Conservation (phyloP, 2,888 invertebrate species). For the Chloroclystis v-ata region DNA sequence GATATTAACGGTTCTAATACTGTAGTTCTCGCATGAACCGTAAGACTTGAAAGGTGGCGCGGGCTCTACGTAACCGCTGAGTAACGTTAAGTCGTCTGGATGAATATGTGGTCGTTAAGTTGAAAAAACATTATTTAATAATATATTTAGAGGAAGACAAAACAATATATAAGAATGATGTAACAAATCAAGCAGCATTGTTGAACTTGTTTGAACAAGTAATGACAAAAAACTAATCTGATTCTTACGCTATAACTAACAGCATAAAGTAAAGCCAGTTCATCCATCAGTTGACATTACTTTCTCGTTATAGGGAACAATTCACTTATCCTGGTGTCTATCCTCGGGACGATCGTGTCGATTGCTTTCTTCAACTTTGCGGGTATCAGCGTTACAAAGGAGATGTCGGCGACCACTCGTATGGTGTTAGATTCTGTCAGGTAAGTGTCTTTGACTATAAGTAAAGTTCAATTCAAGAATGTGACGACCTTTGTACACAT, state of each 20-base stretch:
- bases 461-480: no score
- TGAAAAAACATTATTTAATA: no score
- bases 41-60: no score
- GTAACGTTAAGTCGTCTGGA: no score
- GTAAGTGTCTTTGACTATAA: no score
- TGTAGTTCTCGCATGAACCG: no score
- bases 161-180: no score
- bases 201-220: conserved; percentile 17
- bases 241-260: not conserved
- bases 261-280: not conserved
- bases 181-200: conserved; percentile 20
- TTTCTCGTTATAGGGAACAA: conserved; percentile 64
- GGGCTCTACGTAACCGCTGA: no score
- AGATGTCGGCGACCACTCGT: conserved; percentile 93
- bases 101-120: no score
- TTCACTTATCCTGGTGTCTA: conserved; percentile 53
- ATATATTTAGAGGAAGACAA: no score
- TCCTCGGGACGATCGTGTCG: conserved; percentile 86
- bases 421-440: conserved; percentile 92
- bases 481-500: no score
- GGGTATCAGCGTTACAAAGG: conserved; percentile 94
- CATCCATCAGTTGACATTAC: not conserved
- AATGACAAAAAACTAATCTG: conserved; percentile 12
- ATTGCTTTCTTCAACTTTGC: conserved; percentile 97
- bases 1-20: no score